Percentiles rank a stretch among this genome's conserved stretches.
Conservation (phyloP, 2,888 invertebrate species). For the Drosophila conformis region DNA sequence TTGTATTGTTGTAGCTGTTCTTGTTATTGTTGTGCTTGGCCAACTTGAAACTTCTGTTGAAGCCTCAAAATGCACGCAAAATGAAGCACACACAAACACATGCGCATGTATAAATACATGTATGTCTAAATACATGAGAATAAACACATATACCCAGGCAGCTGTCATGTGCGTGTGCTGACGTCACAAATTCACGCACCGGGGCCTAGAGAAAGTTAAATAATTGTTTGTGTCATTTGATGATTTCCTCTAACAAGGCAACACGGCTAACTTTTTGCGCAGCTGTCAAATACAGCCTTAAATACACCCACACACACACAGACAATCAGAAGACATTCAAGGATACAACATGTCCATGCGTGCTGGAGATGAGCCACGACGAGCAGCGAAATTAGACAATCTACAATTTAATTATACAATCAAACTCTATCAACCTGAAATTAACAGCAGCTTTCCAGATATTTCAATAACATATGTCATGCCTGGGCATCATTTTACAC, state of each 20-base stretch:
- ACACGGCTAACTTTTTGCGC: conserved; percentile 62
- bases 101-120: conserved; percentile 8
- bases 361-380: conserved; percentile 30
- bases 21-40: conserved; percentile 43
- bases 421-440: neutral
- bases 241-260: conserved; percentile 75
- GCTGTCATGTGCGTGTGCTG: conserved; percentile 59
- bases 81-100: conserved; percentile 12
- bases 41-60: conserved; percentile 63
- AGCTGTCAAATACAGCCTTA: conserved; percentile 50
- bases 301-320: neutral
- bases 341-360: conserved; percentile 2
- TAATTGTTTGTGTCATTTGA: conserved; percentile 80
- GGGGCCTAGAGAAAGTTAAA: conserved; percentile 73
- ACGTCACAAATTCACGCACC: conserved; percentile 75
- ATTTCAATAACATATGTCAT: neutral
- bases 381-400: conserved; percentile 2
- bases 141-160: conserved; percentile 21
- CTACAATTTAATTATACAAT: neutral
- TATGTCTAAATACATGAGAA: neutral
- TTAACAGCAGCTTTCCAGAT: neutral
- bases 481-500: neutral
- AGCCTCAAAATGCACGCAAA: conserved; percentile 60
- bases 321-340: conserved; percentile 27
- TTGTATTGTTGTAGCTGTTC: conserved; percentile 31